Base-by-base conservation (phyloP, 2,888 invertebrate genomes). In the Rhodophaea formosa region DNA sequence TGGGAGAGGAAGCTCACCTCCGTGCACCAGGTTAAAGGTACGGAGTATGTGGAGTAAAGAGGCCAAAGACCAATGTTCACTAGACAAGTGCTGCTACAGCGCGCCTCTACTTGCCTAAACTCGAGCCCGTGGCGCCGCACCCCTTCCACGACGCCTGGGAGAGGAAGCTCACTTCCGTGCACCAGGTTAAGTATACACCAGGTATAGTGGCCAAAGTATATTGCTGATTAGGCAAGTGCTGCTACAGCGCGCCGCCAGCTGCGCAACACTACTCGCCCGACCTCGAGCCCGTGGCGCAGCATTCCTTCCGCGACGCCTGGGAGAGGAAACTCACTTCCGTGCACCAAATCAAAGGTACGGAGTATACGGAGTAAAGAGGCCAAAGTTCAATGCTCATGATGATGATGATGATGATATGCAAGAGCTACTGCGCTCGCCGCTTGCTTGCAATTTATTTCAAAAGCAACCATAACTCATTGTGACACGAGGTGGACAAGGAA, bases 81-180 rank as follows among this genome's bases (percentile, higher is more conserved):
- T n/a, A n/a, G n/a, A n/a, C 93, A 96, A 96, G 83, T 99, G 99
- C 80, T 99, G 99, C 92, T 97, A 96, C 87, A 82, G 81, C 70
- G 82, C 85, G 56, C 89, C 89, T 58, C 86, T 98, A 97, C 92
- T 95, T 96, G 60, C 92, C 94, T 44, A 98, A 98, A 87, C 96
- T 98, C 72, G 99, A 99, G 89, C 98, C 98, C 32, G 94, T 95
- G 67, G 97, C 99, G 64, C 94, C 96, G 61, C 95, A 96, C 82
- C 94, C 96, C 59, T 99, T 99, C 91, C 98, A 98, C 86, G 98
- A 98, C 91, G 94, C 95, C 75, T 99, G 99, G 97, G 99, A 99
- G 92, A 94, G 97, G 82, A 98, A 98, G 83, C 94, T 99, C 69
- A 96, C 96, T 66, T 95, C 96, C 58, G 96, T 97, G 76, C 96